These are phyloP conservation scores for Synanthedon tipuliformis DNA, from an alignment of 2,888 invertebrate genomes.

Conservation along the genomic window DNA sequence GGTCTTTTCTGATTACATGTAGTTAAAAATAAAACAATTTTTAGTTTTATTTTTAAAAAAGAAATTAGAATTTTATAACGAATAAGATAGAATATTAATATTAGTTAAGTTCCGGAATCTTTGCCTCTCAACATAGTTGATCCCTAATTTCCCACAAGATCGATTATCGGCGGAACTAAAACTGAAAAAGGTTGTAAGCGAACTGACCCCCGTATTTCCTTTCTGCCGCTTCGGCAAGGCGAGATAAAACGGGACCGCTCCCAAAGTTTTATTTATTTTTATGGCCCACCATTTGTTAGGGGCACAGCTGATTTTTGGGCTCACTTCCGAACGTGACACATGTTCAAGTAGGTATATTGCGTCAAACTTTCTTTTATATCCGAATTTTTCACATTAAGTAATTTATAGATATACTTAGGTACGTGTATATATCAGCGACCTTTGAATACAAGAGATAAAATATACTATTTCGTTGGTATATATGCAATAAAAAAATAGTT, in stretches of 20 bases:
- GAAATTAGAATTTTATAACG: too few species aligned
- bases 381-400: too few species aligned
- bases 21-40: too few species aligned
- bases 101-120: too few species aligned
- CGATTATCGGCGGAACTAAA: constrained; percentile 31
- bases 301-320: constrained; percentile 31
- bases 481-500: too few species aligned
- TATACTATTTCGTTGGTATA: too few species aligned
- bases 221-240: constrained; percentile 24
- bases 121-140: not conserved
- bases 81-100: too few species aligned
- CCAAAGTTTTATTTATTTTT: constrained; percentile 50
- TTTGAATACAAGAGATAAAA: too few species aligned
- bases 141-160: constrained; percentile 32
- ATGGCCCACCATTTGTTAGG: constrained; percentile 39
- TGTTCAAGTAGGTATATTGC: not conserved
- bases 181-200: constrained; percentile 28
- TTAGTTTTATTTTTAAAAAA: too few species aligned
- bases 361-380: not conserved
- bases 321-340: constrained; percentile 11
- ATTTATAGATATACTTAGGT: too few species aligned
- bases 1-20: too few species aligned
- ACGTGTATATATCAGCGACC: too few species aligned
- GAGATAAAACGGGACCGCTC: constrained; percentile 31
- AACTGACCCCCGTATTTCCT: constrained; percentile 31